phyloP scores from a whole-genome alignment of 2,113 vertebrate species.

The Rhynchomys soricoides region DNA sequence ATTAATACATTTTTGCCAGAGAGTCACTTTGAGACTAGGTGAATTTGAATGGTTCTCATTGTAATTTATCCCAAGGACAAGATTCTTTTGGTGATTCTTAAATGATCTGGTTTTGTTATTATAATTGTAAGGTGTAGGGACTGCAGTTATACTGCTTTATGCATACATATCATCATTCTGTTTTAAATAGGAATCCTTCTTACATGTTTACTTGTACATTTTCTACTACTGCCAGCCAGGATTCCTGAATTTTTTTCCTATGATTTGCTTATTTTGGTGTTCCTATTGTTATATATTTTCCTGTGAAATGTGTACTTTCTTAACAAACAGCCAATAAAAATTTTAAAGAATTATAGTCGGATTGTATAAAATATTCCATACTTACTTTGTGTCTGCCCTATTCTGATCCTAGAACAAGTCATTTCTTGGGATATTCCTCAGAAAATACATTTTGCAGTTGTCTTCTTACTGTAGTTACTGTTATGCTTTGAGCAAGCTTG shows the following conservation, averaged over 20 bases:
- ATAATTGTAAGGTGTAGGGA: not conserved
- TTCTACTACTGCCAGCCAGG: not conserved
- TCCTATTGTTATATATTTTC: slow-evolving; percentile 4
- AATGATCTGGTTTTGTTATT: not conserved
- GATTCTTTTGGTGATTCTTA: not conserved
- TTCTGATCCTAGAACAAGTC: not conserved
- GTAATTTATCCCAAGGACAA: not conserved
- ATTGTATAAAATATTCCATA: not conserved
- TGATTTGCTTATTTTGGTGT: not conserved
- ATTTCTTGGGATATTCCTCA: slow-evolving; percentile 26
- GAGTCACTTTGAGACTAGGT: not conserved
- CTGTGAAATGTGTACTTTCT: not conserved
- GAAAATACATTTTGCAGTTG: not conserved
- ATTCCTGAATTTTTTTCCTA: not conserved
- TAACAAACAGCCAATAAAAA: not conserved
- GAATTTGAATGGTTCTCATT: not conserved
- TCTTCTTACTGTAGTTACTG: not conserved
- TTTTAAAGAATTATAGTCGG: not conserved
- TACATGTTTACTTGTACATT: not conserved
- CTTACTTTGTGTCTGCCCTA: not conserved
- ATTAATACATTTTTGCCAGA: not conserved
- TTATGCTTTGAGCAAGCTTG: not conserved
- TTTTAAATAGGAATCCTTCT: not conserved
- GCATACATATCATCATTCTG: not conserved
- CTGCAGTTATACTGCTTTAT: not conserved